Conservation (phyloP, 2,888 invertebrate genomes). For the Caenorhabditis auriculariae region DNA sequence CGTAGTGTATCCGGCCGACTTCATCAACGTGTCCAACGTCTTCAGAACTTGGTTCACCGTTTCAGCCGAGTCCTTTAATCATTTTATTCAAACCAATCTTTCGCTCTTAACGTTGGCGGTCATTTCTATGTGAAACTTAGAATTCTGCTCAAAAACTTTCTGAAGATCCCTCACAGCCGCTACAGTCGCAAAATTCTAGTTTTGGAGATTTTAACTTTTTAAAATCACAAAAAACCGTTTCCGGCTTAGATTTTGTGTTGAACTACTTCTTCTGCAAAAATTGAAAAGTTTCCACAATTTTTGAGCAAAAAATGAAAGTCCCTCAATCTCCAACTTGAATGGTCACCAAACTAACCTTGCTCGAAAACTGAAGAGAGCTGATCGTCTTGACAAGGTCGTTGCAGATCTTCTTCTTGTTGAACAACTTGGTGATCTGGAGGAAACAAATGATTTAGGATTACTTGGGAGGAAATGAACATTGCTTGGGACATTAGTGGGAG, state of each 20-base stretch:
- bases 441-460: neutral
- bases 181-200: too few relatives aligned
- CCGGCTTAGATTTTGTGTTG: too few relatives aligned
- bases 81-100: neutral
- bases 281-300: too few relatives aligned
- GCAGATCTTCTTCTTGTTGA: slow-evolving; percentile 44
- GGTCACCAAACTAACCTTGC: slow-evolving; percentile 14
- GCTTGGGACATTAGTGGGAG: neutral
- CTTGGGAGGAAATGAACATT: neutral
- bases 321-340: too few relatives aligned
- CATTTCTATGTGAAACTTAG: neutral
- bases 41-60: slow-evolving; percentile 45
- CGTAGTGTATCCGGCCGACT: slow-evolving; percentile 1
- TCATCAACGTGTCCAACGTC: slow-evolving; percentile 47
- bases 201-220: too few relatives aligned
- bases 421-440: slow-evolving; percentile 15
- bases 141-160: too few relatives aligned
- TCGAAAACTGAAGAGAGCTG: slow-evolving; percentile 26
- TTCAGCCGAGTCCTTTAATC: slow-evolving; percentile 30
- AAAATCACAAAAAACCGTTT: neutral
- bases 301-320: too few relatives aligned
- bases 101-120: too few relatives aligned
- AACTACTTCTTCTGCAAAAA: too few relatives aligned
- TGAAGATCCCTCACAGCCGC: too few relatives aligned
- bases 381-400: slow-evolving; percentile 43